Base-by-base conservation (phyloP, 2,888 invertebrate species). In the Alloscopus bannaensis region DNA sequence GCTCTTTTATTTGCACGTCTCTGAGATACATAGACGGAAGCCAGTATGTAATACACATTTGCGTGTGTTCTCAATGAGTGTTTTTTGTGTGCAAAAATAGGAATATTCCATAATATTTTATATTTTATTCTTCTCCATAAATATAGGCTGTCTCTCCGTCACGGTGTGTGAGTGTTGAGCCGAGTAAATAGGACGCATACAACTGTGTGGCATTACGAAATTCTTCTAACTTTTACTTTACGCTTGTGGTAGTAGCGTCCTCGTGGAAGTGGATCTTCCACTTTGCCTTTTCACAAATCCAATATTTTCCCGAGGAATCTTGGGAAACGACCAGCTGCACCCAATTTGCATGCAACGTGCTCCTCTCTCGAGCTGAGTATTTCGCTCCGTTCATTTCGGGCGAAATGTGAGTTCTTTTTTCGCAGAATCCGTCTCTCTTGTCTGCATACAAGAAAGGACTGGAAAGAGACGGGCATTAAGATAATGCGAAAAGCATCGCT, bases 291-390 rank as follows among this genome's bases (percentile, higher is more conserved):
- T 24, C 55, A 4, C 45, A 55, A 55, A 55, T 55, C 55, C 55
- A 55, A 55, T 55, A 55, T 55, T 20, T 55, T 55, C 26, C 8
- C 26, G 26, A n/a, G n/a, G 22, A 55, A 59, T 59, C 59, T 29
- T 72, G 71, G 62, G 71, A 62, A 72, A 45, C 36, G n/a, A 72
- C 29, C 71, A 62, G 71, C 71, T 72, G 71, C 62, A 62, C 71
- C 70, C 62, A 72, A 72, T 72, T 72, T 72, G 62, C 71, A 72
- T 72, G 71, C 71, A 64, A 72, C 62, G 71, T 72, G 62, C 71
- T 72, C 31, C 36, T 36, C 36, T 13, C 36, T 36, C 36, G 36
- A 36, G 6, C 36, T 36, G 6, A n/a, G n/a, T n/a, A n/a, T n/a
- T n/a, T n/a, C n/a, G n/a, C n/a, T n/a, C n/a, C n/a, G n/a, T n/a